These are phyloP conservation scores for Asobara japonica DNA, from an alignment of 1,140 invertebrate species.

Conservation along the genomic window DNA sequence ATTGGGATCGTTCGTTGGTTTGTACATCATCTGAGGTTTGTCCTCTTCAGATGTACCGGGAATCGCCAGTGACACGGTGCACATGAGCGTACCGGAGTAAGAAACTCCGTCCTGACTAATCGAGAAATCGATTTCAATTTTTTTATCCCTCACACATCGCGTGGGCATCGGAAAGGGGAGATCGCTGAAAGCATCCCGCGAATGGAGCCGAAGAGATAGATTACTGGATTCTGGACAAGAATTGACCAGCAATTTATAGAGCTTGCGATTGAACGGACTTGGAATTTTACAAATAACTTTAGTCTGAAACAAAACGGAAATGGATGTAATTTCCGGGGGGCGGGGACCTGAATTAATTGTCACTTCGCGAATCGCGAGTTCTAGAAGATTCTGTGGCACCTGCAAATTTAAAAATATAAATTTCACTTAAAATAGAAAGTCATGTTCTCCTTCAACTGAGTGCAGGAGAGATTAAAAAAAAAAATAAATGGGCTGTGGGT, in stretches of 20 bases:
- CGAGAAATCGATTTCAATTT: slow-evolving; percentile 57
- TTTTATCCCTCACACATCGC: slow-evolving; percentile 47
- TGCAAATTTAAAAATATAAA: too few relatives aligned
- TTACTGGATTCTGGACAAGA: slow-evolving; percentile 45
- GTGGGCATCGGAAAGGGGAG: slow-evolving; percentile 59
- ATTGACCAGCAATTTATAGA: slow-evolving; percentile 57
- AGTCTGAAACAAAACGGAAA: slow-evolving; percentile 50
- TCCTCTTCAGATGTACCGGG: slow-evolving; percentile 21
- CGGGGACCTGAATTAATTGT: slow-evolving; percentile 38
- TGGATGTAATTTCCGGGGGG: slow-evolving; percentile 42
- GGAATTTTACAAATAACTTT: slow-evolving; percentile 52
- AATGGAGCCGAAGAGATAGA: slow-evolving; percentile 50
- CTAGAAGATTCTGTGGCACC: slow-evolving; percentile 52
- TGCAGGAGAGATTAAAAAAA: too few relatives aligned
- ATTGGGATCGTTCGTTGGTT: slow-evolving; percentile 56
- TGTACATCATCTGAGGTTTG: slow-evolving; percentile 31
- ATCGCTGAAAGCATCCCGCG: slow-evolving; percentile 42
- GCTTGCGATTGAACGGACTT: slow-evolving; percentile 56
- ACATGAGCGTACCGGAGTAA: slow-evolving; percentile 52
- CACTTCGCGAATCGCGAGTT: slow-evolving; percentile 56
- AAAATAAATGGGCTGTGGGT: too few relatives aligned
- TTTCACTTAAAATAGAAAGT: too few relatives aligned
- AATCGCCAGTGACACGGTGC: slow-evolving; percentile 49
- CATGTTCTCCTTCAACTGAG: too few relatives aligned
- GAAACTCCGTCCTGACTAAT: slow-evolving; percentile 45